Conservation (phyloP, 2,888 invertebrate genomes). For the Beris chalybata region DNA sequence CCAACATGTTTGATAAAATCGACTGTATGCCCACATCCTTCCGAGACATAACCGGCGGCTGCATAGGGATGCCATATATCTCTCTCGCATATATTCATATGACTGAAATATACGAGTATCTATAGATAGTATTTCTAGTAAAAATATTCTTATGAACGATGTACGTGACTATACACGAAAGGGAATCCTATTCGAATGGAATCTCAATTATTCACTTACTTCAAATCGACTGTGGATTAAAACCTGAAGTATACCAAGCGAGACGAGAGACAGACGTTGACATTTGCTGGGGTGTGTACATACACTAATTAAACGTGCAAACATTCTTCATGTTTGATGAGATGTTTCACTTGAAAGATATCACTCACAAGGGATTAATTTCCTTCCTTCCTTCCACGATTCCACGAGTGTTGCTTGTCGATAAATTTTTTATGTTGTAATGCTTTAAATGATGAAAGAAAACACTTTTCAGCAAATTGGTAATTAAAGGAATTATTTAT, state of each 20-base stretch:
- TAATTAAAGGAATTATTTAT: too few relatives aligned
- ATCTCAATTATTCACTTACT: slow-evolving; percentile 27
- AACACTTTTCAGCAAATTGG: too few relatives aligned
- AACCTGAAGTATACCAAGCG: slow-evolving; percentile 13
- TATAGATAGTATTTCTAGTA: too few relatives aligned
- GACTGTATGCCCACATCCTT: background rate
- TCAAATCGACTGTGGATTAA: slow-evolving; percentile 20
- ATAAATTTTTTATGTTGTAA: background rate
- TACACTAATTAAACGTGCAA: slow-evolving; percentile 29
- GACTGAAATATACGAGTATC: too few relatives aligned
- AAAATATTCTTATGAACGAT: too few relatives aligned
- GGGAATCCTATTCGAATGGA: slow-evolving; percentile 8
- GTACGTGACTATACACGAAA: background rate
- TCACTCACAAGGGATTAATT: background rate
- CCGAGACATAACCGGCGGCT: background rate
- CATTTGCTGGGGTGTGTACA: slow-evolving; percentile 24
- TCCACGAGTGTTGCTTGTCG: background rate
- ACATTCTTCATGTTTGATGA: slow-evolving; percentile 17
- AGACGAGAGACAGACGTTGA: slow-evolving; percentile 15
- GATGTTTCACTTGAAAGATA: slow-evolving; percentile 17
- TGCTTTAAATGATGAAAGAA: too few relatives aligned
- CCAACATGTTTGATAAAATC: slow-evolving; percentile 18
- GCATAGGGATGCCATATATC: too few relatives aligned
- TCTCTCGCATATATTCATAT: too few relatives aligned
- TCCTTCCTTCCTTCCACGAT: too few relatives aligned